Base-by-base conservation (phyloP, 2,888 invertebrate genomes). In the Zele albiditarsus region DNA sequence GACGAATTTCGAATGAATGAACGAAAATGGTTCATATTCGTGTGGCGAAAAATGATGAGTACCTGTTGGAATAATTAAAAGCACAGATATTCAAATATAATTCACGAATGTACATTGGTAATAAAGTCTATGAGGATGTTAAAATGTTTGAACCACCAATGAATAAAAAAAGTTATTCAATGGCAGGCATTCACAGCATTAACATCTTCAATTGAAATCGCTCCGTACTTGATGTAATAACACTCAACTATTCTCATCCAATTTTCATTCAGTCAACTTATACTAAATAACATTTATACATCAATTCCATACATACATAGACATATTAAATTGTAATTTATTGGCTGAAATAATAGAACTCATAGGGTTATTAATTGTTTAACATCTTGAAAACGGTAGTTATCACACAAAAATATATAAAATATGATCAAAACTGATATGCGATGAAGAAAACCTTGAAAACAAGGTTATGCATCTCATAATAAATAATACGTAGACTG, bases 131-230 rank as follows among this genome's bases (percentile, higher is more conserved):
- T 53, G 20, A 8, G 20, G 31, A 8, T 25, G 69, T 42, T 12
- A 12, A 53, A 33, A 57, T 46, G 28, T n/a, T 31, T 14, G 23
- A 57, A 53, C 25, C 16, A 60, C 53, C 4, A 28, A 42, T 46
- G 25, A 71, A 25, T 68, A 42, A 31, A n/a, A 14, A n/a, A 63
- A 14, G 10, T 20, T 28, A 49, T 23, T 67, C 20, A 31, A 31
- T 25, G 23, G 16, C 25, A 70, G 66, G 14, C 46, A 60, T 74
- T 38, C 12, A 38, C 67, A 66, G 14, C 27, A n/a, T 25, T 66
- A 46, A 62, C 10, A 46, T 58, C 33, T 28, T 69, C 71, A 57
- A 68, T 73, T 49, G 20, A 63, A 70, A 75, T 73, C 10, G 53
- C 38, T 57, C 70, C 46, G 31, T 38, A 60, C 20, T 4, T 20